Evolutionary conservation across 2,888 invertebrate genomes (phyloP), one percentile per base, ranked within the genome.

Genomic region (Ophioninae sp.): DNA sequence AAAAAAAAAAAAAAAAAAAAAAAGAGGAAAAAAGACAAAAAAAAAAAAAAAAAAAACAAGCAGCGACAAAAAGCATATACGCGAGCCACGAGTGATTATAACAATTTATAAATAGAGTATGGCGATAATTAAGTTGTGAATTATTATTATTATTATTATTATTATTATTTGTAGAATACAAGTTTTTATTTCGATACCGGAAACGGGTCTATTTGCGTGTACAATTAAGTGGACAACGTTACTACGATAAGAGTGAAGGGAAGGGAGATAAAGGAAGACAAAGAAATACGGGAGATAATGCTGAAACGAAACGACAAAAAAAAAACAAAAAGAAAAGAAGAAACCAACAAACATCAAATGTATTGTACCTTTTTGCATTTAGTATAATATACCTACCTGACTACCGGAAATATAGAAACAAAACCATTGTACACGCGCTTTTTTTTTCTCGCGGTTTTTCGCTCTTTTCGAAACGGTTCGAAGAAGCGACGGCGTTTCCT

Each of bases 341-440:
- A 86, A 87, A 84, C 84, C 86, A 89, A 87, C 87, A 87, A 88
- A 88, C 88, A 87, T 89, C 87, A 89, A 90, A 89, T 91, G 89
- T 90, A 91, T 90, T 91, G 91, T 91, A 91, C 91, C 89, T 90
- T 91, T 91, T 91, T 91, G 90, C 91, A 91, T 91, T 91, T 91
- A 91, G 91, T 91, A 91, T 91, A 91, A 91, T 90, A 91, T 91
- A 91, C 89, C 89, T 91, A 90, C 88, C 91, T 91, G 89, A 90
- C 88, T 91, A 91, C 89, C 89, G 89, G 88, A 81, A 82, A 81
- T 82, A 81, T 86, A 78, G 77, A 79, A 64, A 59, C 21, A 50
- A 64, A 65, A 50, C 17, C 50, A 50, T 75, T 74, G 50, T 75
- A 76, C 21, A 50, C 7, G 73, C 65, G 3, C 74, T 37, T 50